Percentiles rank a stretch among this genome's conserved stretches.
Evolutionary conservation across 2,113 vertebrate species (phyloP).

Genomic region (Phalacrocorax carbo): DNA sequence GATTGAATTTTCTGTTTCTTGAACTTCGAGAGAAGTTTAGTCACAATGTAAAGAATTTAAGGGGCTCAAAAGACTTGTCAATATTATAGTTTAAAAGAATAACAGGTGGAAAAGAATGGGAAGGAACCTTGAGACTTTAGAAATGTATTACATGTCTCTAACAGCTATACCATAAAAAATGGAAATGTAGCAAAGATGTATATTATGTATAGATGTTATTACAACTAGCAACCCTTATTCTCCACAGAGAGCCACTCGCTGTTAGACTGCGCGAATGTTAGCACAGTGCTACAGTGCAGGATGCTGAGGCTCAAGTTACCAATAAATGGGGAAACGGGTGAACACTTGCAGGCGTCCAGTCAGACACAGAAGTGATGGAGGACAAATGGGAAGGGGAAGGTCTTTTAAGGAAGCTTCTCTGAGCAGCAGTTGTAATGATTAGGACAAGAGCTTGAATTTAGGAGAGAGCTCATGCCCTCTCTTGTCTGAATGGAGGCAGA

Average conservation of each 20-base stretch:
- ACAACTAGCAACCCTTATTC: background rate
- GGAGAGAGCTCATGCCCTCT: background rate
- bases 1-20: background rate
- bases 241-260: background rate
- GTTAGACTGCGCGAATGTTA: background rate
- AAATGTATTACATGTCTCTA: background rate
- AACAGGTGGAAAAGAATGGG: background rate
- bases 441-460: background rate
- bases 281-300: background rate
- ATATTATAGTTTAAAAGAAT: background rate
- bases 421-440: background rate
- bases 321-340: background rate
- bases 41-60: background rate
- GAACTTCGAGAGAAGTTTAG: background rate
- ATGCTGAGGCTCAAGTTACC: background rate
- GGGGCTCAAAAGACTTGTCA: background rate
- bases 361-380: background rate
- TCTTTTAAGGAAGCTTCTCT: background rate
- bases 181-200: background rate
- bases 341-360: background rate
- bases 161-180: background rate
- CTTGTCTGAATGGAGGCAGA: background rate
- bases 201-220: background rate
- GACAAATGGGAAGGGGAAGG: background rate
- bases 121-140: background rate